phyloP scores from a whole-genome alignment of 2,888 invertebrate species.

The Leucophenga montana region DNA sequence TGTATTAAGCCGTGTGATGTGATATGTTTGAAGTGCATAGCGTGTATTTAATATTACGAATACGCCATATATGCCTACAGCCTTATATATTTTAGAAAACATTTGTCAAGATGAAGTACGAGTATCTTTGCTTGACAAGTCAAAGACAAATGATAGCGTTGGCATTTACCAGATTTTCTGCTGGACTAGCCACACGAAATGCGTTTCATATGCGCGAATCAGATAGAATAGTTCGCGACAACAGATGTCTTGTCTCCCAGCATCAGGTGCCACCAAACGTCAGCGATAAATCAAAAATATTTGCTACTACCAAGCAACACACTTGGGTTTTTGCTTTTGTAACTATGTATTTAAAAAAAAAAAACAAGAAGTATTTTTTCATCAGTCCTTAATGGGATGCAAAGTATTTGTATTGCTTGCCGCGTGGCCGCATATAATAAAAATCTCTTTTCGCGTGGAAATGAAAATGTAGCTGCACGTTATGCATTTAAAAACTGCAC shows the following conservation, averaged over 20 bases:
- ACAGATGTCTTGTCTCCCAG: not conserved
- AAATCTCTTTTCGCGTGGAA: slow-evolving; percentile 31
- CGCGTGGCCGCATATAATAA: not conserved
- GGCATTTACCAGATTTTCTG: slow-evolving; percentile 1
- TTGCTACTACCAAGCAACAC: not conserved
- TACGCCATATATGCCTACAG: slow-evolving; percentile 34
- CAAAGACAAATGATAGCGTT: slow-evolving; percentile 52
- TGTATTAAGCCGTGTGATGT: not conserved
- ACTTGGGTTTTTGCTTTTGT: not conserved
- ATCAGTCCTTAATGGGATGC: too few species aligned
- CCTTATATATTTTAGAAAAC: not conserved
- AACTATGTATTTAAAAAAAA: too few species aligned
- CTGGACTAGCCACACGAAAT: not conserved
- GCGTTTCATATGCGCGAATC: not conserved
- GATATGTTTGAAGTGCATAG: slow-evolving; percentile 12
- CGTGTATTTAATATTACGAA: slow-evolving; percentile 27
- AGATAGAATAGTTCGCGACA: not conserved
- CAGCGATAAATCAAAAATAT: slow-evolving; percentile 61
- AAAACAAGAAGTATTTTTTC: too few species aligned
- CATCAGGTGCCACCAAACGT: slow-evolving; percentile 28
- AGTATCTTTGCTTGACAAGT: too few species aligned
- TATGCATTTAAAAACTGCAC: too few species aligned
- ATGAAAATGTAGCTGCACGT: slow-evolving; percentile 54
- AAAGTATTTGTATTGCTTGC: too few species aligned
- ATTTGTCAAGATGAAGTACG: not conserved